phyloP scores from a whole-genome alignment of 2,113 vertebrate species.

The Ctenomys sociabilis region DNA sequence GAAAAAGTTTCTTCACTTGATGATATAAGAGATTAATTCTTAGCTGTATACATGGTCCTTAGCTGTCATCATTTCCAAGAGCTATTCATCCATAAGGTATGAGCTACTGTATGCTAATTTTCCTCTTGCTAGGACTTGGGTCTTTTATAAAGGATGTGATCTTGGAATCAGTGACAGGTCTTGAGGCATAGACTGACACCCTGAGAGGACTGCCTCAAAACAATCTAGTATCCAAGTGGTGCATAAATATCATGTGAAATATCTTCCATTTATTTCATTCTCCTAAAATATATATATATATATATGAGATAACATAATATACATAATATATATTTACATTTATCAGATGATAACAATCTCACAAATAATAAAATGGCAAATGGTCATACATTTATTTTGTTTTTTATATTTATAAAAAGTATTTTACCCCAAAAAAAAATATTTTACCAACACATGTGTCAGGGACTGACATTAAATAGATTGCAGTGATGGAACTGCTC shows the following conservation, averaged over 20 bases:
- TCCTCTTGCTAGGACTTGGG: constrained; percentile 77
- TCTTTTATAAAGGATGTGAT: constrained; percentile 47
- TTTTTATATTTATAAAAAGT: neutral
- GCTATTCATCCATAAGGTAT: constrained; percentile 72
- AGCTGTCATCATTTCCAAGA: constrained; percentile 75
- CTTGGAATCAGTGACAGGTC: neutral
- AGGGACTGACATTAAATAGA: neutral
- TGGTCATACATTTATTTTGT: neutral
- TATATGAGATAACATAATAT: neutral
- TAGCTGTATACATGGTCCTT: constrained; percentile 71
- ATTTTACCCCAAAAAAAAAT: neutral
- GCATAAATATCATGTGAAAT: neutral
- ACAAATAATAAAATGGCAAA: neutral
- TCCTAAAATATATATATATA: constrained; percentile 7
- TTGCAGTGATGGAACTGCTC: neutral
- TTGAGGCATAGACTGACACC: neutral
- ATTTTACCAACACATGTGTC: neutral
- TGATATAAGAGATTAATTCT: constrained; percentile 79
- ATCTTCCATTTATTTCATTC: constrained; percentile 30
- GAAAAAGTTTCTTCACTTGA: constrained; percentile 70
- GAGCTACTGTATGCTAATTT: constrained; percentile 79
- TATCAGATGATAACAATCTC: neutral
- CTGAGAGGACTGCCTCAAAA: neutral
- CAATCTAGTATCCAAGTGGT: neutral
- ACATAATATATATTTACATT: neutral